A percentile compares a stretch with the other conserved stretches of the same genome.
phyloP scores from a whole-genome alignment of 2,113 vertebrate genomes.

The Cheirogaleus medius region DNA sequence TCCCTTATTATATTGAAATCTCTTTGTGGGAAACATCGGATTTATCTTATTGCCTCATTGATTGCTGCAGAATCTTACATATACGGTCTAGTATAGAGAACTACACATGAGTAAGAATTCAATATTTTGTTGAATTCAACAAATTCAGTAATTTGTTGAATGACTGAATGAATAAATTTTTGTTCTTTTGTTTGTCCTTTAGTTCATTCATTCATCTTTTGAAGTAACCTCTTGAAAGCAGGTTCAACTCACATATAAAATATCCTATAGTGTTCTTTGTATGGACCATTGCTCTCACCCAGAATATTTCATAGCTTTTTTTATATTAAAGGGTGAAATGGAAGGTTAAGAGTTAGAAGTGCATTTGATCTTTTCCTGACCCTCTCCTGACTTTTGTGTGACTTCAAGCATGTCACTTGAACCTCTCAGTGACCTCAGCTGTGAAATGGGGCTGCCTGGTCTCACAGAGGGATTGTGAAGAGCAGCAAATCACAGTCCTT shows the following conservation, averaged over 20 bases:
- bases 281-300: slow-evolving; percentile 53
- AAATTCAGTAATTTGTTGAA: slow-evolving; percentile 13
- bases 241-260: background rate
- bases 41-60: background rate
- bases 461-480: slow-evolving; percentile 53
- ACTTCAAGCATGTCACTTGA: slow-evolving; percentile 71
- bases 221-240: slow-evolving; percentile 45
- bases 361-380: slow-evolving; percentile 70
- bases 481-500: slow-evolving; percentile 66
- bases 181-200: background rate
- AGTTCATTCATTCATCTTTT: slow-evolving; percentile 46
- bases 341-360: slow-evolving; percentile 72
- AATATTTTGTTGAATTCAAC: slow-evolving; percentile 15
- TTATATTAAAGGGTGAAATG: slow-evolving; percentile 58
- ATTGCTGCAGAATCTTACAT: background rate
- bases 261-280: background rate
- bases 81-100: background rate
- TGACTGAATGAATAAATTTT: background rate
- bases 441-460: slow-evolving; percentile 30
- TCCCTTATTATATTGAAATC: background rate
- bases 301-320: slow-evolving; percentile 43
- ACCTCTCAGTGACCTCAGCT: slow-evolving; percentile 72
- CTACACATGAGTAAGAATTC: background rate
- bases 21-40: background rate
- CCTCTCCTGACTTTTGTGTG: slow-evolving; percentile 70